Base-by-base conservation (phyloP, 2,888 invertebrate species). In the Macrosiphum euphorbiae region DNA sequence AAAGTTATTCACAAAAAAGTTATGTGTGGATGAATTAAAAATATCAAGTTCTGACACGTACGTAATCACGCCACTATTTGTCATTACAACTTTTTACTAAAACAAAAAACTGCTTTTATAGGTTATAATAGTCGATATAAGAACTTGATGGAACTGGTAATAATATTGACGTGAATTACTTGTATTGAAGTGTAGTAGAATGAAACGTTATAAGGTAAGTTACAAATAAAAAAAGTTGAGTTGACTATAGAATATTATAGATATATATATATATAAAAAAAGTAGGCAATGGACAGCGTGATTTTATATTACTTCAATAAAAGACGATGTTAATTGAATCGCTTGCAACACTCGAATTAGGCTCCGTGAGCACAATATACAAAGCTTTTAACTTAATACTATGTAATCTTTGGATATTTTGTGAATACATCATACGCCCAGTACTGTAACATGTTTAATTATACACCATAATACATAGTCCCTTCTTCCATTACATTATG, bases 361-460 rank as follows among this genome's bases (percentile, higher is more conserved):
- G 10, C 28, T 47, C 8, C 24, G 16, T 52, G 50, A 26, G 35
- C 52, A 28, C 35, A 41, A 41, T 52, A 52, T 16, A 89, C 50
- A 90, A 90, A 50, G 67, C 47, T 90, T 52, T 84, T 58, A 41
- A 52, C 41, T 85, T 44, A 85, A 44, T 41, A 85, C 55, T 78
- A 24, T 90, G 78, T 90, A 90, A 90, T 90, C 90, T 90, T 90
- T 90, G n/a, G 91, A 85, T 91, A 91, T 85, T 85, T 85, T 91
- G 91, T 28, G 44, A 85, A 52, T 84, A 67, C 7, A 90, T 52
- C 78, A 90, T 47, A n/a, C 90, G 13, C 50, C 50, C 41, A 52
- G 26, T n/a, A 28, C 55, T 85, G n/a, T 24, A 87, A n/a, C 52
- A 20, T 61, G 58, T 89, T 61, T 44, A 78, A 85, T 85, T 41